These are phyloP conservation scores for Stenurella melanura DNA, from an alignment of 2,888 invertebrate genomes.

Conservation along the genomic window DNA sequence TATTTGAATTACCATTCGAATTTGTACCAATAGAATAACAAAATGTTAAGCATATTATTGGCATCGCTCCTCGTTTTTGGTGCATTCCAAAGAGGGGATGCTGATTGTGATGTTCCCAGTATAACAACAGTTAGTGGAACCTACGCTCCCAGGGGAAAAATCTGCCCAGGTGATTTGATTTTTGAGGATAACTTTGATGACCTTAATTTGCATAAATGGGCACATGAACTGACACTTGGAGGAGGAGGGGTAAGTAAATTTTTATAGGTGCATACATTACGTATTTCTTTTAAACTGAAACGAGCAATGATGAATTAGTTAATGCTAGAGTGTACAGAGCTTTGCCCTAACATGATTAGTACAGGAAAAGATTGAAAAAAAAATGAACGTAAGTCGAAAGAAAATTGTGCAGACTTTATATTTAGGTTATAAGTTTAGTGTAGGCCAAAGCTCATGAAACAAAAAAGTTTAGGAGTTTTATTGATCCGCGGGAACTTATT, in stretches of 20 bases:
- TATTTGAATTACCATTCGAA: background rate
- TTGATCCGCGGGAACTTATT: no score
- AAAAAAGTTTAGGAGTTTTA: no score
- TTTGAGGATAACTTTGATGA: conserved; percentile 79
- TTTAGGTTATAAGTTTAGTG: no score
- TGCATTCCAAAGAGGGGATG: conserved; percentile 2
- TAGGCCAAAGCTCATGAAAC: no score
- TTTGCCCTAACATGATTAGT: no score
- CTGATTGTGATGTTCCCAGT: conserved; percentile 38
- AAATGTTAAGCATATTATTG: conserved; percentile 3
- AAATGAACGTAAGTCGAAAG: no score
- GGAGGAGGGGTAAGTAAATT: conserved; percentile 77
- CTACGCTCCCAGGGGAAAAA: conserved; percentile 35
- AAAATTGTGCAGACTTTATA: no score
- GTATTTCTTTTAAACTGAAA: no score
- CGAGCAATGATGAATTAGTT: no score
- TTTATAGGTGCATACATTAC: background rate
- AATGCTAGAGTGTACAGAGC: no score
- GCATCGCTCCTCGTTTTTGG: conserved; percentile 2
- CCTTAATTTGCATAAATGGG: conserved; percentile 78
- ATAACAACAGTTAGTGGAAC: conserved; percentile 49
- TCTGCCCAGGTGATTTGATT: conserved; percentile 77
- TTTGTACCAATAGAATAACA: background rate
- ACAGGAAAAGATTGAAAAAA: no score
- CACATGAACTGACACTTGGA: conserved; percentile 78